phyloP scores from a whole-genome alignment of 2,888 invertebrate genomes.

The Elegia similella region DNA sequence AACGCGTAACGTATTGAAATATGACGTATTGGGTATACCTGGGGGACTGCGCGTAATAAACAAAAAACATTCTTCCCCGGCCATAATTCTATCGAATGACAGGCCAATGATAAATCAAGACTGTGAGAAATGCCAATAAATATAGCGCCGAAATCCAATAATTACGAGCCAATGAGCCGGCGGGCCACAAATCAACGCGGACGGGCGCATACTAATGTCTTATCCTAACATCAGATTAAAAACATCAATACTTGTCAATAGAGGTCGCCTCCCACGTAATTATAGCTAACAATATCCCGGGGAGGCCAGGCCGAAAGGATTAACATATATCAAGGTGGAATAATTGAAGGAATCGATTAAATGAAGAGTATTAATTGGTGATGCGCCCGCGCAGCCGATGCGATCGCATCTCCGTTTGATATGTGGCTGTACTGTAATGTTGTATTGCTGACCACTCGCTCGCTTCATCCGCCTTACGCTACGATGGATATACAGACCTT shows the following conservation, averaged over 20 bases:
- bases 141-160: slow-evolving; percentile 78
- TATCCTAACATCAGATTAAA: slow-evolving; percentile 82
- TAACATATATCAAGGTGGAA: slow-evolving; percentile 79
- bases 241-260: slow-evolving; percentile 81
- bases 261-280: slow-evolving; percentile 80
- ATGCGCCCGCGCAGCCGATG: slow-evolving; percentile 65
- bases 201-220: slow-evolving; percentile 76
- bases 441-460: slow-evolving; percentile 39
- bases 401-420: slow-evolving; percentile 57
- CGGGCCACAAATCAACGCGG: slow-evolving; percentile 73
- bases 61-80: slow-evolving; percentile 50
- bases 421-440: slow-evolving; percentile 41
- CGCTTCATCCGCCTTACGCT: slow-evolving; percentile 10
- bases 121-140: slow-evolving; percentile 75
- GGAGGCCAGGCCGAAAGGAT: slow-evolving; percentile 70
- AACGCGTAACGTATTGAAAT: slow-evolving; percentile 72
- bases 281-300: slow-evolving; percentile 79
- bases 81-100: slow-evolving; percentile 63
- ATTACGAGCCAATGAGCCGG: slow-evolving; percentile 76
- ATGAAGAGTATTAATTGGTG: slow-evolving; percentile 80
- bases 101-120: slow-evolving; percentile 73
- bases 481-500: not conserved
- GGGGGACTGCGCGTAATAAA: slow-evolving; percentile 66
- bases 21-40: slow-evolving; percentile 74
- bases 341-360: slow-evolving; percentile 81